These are phyloP conservation scores for Semicossyphus pulcher DNA, from an alignment of 2,113 vertebrate genomes.

Conservation along the genomic window DNA sequence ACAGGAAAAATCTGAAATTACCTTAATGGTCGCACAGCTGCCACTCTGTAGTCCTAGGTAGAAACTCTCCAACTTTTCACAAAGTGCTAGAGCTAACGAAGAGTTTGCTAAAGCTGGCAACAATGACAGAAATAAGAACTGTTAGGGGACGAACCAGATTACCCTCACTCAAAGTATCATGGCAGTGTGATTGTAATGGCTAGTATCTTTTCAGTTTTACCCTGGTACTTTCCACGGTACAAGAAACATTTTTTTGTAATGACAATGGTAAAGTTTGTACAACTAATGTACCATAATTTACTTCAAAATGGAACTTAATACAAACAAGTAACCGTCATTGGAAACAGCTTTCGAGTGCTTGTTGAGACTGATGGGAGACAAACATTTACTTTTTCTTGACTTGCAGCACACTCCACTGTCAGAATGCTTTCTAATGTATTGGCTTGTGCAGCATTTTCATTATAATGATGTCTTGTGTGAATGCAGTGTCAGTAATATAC, in stretches of 20 bases:
- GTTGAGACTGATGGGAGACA: not conserved
- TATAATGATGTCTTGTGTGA: constrained; percentile 52
- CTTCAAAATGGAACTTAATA: not conserved
- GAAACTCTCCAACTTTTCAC: not conserved
- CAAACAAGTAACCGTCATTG: not conserved
- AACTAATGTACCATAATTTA: not conserved
- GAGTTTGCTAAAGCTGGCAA: not conserved
- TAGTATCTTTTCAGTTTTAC: not conserved
- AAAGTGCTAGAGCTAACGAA: not conserved
- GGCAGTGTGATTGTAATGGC: not conserved
- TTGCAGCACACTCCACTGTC: constrained; percentile 11
- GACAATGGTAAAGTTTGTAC: not conserved
- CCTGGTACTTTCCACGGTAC: not conserved
- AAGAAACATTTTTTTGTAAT: not conserved
- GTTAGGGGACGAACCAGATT: not conserved
- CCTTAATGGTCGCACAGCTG: constrained; percentile 29
- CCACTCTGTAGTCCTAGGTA: not conserved
- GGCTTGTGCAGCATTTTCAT: constrained; percentile 50
- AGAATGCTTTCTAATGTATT: constrained; percentile 31
- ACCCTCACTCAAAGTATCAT: not conserved
- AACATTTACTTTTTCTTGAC: constrained; percentile 10
- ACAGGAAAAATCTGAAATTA: constrained; percentile 10
- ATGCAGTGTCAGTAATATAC: constrained; percentile 53
- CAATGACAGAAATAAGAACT: not conserved
- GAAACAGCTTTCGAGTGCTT: not conserved